These are phyloP conservation scores for Drosophila falleni DNA, from an alignment of 2,888 invertebrate genomes.

Conservation along the genomic window DNA sequence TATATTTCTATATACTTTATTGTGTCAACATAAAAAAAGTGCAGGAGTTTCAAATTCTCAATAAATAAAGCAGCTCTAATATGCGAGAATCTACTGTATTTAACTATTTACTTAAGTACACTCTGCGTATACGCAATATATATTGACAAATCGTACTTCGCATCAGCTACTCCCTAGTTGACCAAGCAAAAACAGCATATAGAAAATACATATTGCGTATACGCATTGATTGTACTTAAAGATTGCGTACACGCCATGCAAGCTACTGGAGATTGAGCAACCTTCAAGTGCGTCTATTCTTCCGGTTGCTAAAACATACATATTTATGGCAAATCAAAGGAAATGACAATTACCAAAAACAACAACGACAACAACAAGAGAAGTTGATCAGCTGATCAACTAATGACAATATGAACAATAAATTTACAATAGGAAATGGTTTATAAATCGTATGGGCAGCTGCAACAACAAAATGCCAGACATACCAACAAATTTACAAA, in stretches of 20 bases:
- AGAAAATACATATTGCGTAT: slow-evolving; percentile 41
- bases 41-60: too few species aligned
- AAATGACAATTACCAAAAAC: slow-evolving; percentile 33
- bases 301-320: slow-evolving; percentile 55
- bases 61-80: too few species aligned
- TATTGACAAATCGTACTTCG: slow-evolving; percentile 1
- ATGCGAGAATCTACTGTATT: background rate
- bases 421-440: slow-evolving; percentile 65
- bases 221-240: slow-evolving; percentile 38
- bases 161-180: background rate
- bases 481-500: slow-evolving; percentile 46
- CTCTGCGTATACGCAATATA: slow-evolving; percentile 14
- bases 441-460: slow-evolving; percentile 32
- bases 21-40: too few species aligned
- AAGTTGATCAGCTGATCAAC: slow-evolving; percentile 49
- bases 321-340: slow-evolving; percentile 30
- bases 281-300: slow-evolving; percentile 46
- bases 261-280: slow-evolving; percentile 31
- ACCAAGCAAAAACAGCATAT: background rate
- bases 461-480: slow-evolving; percentile 41
- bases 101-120: background rate
- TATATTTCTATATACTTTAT: too few species aligned
- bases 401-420: slow-evolving; percentile 46
- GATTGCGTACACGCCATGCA: slow-evolving; percentile 60
- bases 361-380: slow-evolving; percentile 32